Conservation (phyloP, 1,140 invertebrate genomes). For the Sesamia nonagrioides region DNA sequence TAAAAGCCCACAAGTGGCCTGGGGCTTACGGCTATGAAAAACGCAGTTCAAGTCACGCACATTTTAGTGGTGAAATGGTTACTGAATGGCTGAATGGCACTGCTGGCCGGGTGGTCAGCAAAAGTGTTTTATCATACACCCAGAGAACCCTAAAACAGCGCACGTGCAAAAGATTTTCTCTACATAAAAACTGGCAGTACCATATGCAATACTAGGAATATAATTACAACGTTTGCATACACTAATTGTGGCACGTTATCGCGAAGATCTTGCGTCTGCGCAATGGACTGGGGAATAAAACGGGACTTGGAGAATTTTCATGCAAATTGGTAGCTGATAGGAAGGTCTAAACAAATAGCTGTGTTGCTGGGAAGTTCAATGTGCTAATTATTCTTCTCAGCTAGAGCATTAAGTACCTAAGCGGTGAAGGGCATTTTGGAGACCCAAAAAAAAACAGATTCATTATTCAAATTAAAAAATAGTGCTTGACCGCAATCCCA, state of each 20-base stretch:
- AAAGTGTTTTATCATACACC: not conserved
- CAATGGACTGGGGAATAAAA: constrained; percentile 10
- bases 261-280: constrained; percentile 8
- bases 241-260: constrained; percentile 48
- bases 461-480: too few species aligned
- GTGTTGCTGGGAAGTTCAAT: not conserved
- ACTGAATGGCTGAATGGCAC: too few species aligned
- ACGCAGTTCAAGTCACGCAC: too few species aligned
- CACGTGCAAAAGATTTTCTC: constrained; percentile 64
- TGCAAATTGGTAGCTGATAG: not conserved
- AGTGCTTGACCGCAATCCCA: too few species aligned
- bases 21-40: too few species aligned
- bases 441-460: too few species aligned
- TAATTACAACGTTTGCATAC: constrained; percentile 52
- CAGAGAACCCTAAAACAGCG: constrained; percentile 1
- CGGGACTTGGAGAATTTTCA: not conserved
- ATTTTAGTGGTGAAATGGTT: too few species aligned
- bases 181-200: constrained; percentile 51
- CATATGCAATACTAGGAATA: constrained; percentile 45
- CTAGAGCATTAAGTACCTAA: too few species aligned
- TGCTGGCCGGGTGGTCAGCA: too few species aligned
- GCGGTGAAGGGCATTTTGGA: too few species aligned
- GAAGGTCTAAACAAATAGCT: not conserved
- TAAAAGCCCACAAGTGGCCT: too few species aligned
- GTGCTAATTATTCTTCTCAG: too few species aligned